Conservation (phyloP, 2,113 vertebrate genomes). For the Cheilinus undulatus region DNA sequence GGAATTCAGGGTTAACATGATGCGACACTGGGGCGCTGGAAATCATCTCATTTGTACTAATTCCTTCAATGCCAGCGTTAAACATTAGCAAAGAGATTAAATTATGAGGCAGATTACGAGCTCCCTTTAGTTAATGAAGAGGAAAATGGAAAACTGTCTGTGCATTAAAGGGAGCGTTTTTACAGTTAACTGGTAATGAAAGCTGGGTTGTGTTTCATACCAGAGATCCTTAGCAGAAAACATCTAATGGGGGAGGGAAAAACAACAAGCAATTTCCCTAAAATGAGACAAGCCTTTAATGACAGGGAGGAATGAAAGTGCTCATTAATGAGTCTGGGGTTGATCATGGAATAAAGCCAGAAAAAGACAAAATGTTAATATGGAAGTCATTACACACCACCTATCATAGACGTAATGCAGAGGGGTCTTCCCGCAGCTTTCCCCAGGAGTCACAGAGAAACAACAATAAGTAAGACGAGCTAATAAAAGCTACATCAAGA, state of each 20-base stretch:
- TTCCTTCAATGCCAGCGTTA: slow-evolving; percentile 33
- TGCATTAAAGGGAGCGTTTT: slow-evolving; percentile 58
- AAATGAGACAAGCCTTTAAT: slow-evolving; percentile 58
- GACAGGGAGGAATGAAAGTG: slow-evolving; percentile 40
- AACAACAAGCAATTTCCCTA: slow-evolving; percentile 51
- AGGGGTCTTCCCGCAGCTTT: not conserved
- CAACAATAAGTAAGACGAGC: slow-evolving; percentile 65
- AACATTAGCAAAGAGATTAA: slow-evolving; percentile 65
- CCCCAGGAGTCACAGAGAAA: slow-evolving; percentile 33
- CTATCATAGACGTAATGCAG: slow-evolving; percentile 6
- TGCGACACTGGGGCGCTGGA: slow-evolving; percentile 11
- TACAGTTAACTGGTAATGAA: slow-evolving; percentile 73
- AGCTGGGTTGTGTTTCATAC: slow-evolving; percentile 37
- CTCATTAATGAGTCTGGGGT: slow-evolving; percentile 54
- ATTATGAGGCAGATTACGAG: slow-evolving; percentile 69
- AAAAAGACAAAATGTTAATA: slow-evolving; percentile 36
- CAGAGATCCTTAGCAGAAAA: slow-evolving; percentile 29
- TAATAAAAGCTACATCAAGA: slow-evolving; percentile 75
- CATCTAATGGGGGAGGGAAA: not conserved
- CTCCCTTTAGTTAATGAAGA: slow-evolving; percentile 75
- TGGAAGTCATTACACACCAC: slow-evolving; percentile 38
- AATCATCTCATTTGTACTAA: slow-evolving; percentile 38
- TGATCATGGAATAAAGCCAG: slow-evolving; percentile 34
- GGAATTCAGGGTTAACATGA: slow-evolving; percentile 32
- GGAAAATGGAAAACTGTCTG: slow-evolving; percentile 75